Percentiles rank a stretch among this genome's conserved stretches.
Evolutionary conservation across 2,113 vertebrate genomes (phyloP).

Genomic region (Pagrus major): DNA sequence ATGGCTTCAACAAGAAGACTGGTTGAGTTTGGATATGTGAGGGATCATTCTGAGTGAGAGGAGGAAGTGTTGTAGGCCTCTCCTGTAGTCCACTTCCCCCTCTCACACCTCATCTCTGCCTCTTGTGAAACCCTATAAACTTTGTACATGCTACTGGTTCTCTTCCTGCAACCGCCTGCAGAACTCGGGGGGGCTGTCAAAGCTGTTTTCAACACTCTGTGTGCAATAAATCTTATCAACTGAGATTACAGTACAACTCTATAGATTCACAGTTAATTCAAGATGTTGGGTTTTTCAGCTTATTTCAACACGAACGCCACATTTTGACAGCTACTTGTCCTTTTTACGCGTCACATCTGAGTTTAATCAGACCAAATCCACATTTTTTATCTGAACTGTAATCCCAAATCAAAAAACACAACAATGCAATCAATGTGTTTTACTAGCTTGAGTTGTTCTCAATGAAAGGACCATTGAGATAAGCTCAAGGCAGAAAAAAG

Average conservation of each 20-base stretch:
- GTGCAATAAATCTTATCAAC: neutral
- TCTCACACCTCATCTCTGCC: constrained; percentile 48
- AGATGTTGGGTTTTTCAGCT: neutral
- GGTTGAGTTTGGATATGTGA: constrained; percentile 3
- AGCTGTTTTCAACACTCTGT: neutral
- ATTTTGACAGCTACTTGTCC: neutral
- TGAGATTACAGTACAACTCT: neutral
- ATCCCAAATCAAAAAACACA: constrained; percentile 9
- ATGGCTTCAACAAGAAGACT: neutral
- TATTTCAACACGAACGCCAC: neutral
- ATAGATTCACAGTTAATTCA: rapidly evolving
- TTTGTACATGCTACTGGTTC: constrained; percentile 34
- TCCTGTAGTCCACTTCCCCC: constrained; percentile 74
- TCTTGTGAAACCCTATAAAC: constrained; percentile 73
- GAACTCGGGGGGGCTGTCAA: neutral
- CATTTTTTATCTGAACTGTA: neutral
- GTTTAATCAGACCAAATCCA: neutral
- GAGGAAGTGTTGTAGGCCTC: constrained; percentile 77
- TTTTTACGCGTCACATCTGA: rapidly evolving
- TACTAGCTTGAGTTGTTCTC: neutral
- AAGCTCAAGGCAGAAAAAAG: no score
- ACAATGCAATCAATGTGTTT: neutral
- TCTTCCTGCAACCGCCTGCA: constrained; percentile 59
- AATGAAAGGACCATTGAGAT: constrained; percentile 7
- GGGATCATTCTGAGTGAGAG: constrained; percentile 14